Evolutionary conservation across 2,797 vertebrate species (phyloP).

Genomic region (Coluber constrictor): DNA sequence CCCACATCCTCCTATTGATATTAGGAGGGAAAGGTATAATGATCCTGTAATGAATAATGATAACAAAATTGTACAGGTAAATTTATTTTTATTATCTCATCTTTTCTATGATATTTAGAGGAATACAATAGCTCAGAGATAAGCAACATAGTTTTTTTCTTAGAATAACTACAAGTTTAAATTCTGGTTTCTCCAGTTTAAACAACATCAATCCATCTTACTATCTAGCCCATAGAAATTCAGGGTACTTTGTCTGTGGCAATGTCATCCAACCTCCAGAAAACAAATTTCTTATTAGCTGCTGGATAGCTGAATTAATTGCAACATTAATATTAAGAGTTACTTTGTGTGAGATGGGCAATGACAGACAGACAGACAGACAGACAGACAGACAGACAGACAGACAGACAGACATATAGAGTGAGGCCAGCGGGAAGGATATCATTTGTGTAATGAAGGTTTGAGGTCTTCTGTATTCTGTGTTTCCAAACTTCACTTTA

Average conservation of each 20-base stretch:
- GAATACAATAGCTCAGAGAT: not conserved
- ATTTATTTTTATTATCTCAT: not conserved
- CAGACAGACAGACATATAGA: not conserved
- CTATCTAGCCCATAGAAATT: not conserved
- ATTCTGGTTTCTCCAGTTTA: not conserved
- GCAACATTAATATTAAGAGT: not conserved
- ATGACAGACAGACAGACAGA: not conserved
- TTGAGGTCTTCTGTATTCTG: not conserved
- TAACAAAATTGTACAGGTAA: constrained; percentile 69
- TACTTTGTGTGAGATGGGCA: not conserved
- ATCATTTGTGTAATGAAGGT: not conserved
- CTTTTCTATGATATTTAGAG: not conserved
- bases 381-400: not conserved
- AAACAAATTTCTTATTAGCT: not conserved
- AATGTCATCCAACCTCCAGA: not conserved
- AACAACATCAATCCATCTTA: not conserved
- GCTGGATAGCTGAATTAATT: not conserved
- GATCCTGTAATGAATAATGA: constrained; percentile 56
- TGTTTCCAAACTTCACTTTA: not conserved
- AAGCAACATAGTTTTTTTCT: not conserved
- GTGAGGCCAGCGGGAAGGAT: not conserved
- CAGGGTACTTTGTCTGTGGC: not conserved
- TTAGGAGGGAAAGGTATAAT: constrained; percentile 57
- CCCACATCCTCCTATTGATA: constrained; percentile 78
- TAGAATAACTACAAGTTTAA: not conserved